Percentiles rank a stretch among this genome's conserved stretches.
These are phyloP conservation scores for Bellardia bayeri DNA, from an alignment of 2,888 invertebrate genomes.

Conservation along the genomic window DNA sequence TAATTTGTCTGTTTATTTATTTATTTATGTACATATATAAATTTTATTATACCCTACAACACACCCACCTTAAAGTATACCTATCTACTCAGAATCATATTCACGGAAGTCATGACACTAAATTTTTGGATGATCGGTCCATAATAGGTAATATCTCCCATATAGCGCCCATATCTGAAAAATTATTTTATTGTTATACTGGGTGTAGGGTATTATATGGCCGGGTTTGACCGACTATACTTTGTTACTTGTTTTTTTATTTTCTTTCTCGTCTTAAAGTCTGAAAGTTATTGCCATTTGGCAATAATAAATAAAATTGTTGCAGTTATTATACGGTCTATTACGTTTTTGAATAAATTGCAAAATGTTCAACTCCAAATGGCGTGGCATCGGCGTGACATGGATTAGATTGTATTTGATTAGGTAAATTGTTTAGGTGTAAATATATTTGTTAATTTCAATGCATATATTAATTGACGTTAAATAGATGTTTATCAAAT, in stretches of 20 bases:
- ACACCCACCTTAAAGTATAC: too few species aligned
- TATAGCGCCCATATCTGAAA: too few species aligned
- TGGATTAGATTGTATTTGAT: neutral
- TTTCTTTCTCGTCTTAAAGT: neutral
- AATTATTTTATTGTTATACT: too few species aligned
- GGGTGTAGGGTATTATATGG: too few species aligned
- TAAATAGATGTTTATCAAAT: neutral
- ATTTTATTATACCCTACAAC: too few species aligned
- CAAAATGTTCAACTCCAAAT: neutral
- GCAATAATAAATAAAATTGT: neutral
- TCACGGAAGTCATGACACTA: too few species aligned
- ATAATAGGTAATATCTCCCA: too few species aligned
- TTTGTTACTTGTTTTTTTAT: too few species aligned
- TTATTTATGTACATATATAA: neutral
- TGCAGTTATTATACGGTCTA: neutral
- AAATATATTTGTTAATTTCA: neutral
- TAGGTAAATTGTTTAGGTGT: neutral
- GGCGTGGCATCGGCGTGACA: neutral
- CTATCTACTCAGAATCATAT: too few species aligned
- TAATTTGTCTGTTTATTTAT: constrained; percentile 19
- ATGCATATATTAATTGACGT: neutral
- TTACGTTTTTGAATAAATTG: constrained; percentile 6
- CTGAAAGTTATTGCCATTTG: constrained; percentile 12
- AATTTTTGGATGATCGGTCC: too few species aligned
- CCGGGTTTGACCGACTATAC: too few species aligned